Conservation (phyloP, 2,888 invertebrate genomes). For the Brassicogethes aeneus region DNA sequence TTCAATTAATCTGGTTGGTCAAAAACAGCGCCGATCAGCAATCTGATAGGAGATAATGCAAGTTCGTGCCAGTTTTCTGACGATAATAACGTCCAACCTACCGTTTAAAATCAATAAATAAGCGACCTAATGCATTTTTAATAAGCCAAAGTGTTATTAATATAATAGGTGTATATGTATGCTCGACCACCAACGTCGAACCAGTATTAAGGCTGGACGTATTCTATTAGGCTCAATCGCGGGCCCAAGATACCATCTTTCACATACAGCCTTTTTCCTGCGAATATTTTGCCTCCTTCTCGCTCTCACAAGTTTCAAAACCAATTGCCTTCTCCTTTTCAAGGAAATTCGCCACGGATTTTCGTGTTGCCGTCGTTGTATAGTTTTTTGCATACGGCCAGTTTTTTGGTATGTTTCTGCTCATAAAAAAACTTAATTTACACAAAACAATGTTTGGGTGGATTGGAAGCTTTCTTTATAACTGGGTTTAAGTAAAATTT, state of each 20-base stretch:
- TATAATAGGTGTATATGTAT: slow-evolving; percentile 38
- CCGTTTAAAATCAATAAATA: slow-evolving; percentile 39
- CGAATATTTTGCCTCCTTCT: slow-evolving; percentile 14
- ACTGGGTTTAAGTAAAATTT: too few species aligned
- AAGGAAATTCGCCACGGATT: slow-evolving; percentile 1
- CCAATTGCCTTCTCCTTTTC: slow-evolving; percentile 7
- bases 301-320: slow-evolving; percentile 13
- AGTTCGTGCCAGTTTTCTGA: slow-evolving; percentile 12
- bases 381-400: too few species aligned
- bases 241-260: slow-evolving; percentile 34
- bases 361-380: too few species aligned
- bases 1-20: slow-evolving; percentile 21
- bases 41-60: slow-evolving; percentile 9
- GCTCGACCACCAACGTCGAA: slow-evolving; percentile 37
- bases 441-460: too few species aligned
- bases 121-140: slow-evolving; percentile 39
- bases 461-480: too few species aligned
- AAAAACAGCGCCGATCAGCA: slow-evolving; percentile 12
- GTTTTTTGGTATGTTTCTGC: too few species aligned
- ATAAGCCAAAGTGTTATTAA: slow-evolving; percentile 39
- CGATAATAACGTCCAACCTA: slow-evolving; percentile 29
- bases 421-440: too few species aligned
- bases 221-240: slow-evolving; percentile 35
- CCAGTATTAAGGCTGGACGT: slow-evolving; percentile 16
- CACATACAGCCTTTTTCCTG: slow-evolving; percentile 13